These are phyloP conservation scores for Hemichromis elongatus DNA, from an alignment of 2,113 vertebrate species.

Conservation along the genomic window DNA sequence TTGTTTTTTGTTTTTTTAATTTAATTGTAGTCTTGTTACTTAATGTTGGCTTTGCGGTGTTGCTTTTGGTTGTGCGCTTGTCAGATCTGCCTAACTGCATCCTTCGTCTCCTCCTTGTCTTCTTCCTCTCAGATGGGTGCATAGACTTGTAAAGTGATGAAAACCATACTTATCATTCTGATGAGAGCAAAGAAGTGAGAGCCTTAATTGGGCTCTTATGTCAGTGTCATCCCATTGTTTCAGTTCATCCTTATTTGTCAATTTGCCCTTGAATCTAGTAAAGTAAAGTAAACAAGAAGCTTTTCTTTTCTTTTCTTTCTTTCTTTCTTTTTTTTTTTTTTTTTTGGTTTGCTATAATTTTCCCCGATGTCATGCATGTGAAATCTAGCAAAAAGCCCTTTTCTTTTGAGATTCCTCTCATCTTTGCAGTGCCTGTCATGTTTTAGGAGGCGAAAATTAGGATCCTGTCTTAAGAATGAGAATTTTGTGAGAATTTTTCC, in stretches of 20 bases:
- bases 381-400: neutral
- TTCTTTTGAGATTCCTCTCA: neutral
- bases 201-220: slow-evolving; percentile 4
- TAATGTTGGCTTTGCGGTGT: neutral
- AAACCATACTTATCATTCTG: slow-evolving; percentile 19
- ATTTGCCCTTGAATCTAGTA: slow-evolving; percentile 4
- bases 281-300: neutral
- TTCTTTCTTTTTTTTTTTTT: neutral
- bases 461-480: neutral
- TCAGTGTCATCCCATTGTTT: neutral
- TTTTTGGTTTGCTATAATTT: neutral
- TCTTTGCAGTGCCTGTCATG: neutral
- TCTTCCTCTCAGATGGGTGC: slow-evolving; percentile 1
- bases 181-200: slow-evolving; percentile 12
- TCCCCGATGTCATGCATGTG: neutral
- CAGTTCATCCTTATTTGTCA: slow-evolving; percentile 9
- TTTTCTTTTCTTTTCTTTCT: neutral
- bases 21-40: neutral
- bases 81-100: slow-evolving; percentile 10
- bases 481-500: neutral
- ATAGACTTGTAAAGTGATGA: slow-evolving; percentile 13
- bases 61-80: neutral
- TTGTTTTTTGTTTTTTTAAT: neutral
- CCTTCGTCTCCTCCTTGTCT: neutral
- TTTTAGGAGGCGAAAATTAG: neutral